Evolutionary conservation across 37 sponge, comb jelly and placozoan species (phyloP).

Genomic region (Aplysina aerophoba): DNA sequence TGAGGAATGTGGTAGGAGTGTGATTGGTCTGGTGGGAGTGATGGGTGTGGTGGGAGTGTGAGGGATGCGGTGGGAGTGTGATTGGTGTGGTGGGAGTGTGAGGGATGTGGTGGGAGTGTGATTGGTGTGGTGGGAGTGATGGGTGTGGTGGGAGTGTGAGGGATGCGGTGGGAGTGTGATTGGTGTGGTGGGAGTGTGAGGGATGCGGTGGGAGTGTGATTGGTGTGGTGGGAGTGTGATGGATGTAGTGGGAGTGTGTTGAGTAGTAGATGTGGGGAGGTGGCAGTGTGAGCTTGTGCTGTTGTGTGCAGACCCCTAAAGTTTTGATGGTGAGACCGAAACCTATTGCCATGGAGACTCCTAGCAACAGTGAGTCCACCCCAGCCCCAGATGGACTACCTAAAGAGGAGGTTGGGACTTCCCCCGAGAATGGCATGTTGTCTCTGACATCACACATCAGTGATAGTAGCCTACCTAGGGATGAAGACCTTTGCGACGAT

Average conservation of each 20-base stretch:
- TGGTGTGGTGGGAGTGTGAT: not conserved
- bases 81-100: not conserved
- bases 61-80: not conserved
- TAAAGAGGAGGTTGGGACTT: not conserved
- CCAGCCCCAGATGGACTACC: not conserved
- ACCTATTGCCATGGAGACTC: not conserved
- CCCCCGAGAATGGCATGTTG: not conserved
- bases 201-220: not conserved
- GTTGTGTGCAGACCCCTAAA: not conserved
- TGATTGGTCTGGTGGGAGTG: not conserved
- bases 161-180: not conserved
- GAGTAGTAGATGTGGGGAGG: too few relatives aligned
- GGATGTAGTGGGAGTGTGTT: constrained; percentile 11
- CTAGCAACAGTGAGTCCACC: not conserved
- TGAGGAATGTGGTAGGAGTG: not conserved
- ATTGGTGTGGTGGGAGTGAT: not conserved
- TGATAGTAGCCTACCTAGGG: not conserved
- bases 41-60: not conserved
- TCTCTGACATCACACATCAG: not conserved
- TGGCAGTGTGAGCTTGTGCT: too few relatives aligned
- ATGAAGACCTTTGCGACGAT: constrained; percentile 43
- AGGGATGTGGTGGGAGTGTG: constrained; percentile 2
- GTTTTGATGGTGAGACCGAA: constrained; percentile 6
- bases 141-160: not conserved
- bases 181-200: not conserved